Evolutionary conservation across 2,113 vertebrate genomes (phyloP).

Genomic region (Microcebus tavaratra): DNA sequence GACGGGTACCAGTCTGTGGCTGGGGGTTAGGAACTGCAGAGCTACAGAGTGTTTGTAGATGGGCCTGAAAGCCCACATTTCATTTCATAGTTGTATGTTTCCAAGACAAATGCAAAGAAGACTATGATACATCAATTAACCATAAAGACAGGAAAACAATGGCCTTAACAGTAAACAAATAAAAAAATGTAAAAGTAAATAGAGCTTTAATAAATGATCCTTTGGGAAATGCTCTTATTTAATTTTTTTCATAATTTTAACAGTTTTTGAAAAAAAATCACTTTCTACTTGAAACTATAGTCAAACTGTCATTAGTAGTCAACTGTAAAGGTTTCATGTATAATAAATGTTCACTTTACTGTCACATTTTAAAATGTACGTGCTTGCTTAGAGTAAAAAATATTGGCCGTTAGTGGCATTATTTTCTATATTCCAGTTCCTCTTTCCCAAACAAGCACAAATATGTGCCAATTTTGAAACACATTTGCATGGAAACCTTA

Average conservation of each 20-base stretch:
- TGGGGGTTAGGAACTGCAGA: neutral
- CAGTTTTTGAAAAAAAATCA: constrained; percentile 21
- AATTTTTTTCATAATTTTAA: constrained; percentile 36
- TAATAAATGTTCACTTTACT: constrained; percentile 17
- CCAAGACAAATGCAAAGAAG: neutral
- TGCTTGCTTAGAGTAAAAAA: constrained; percentile 10
- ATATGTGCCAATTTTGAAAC: neutral
- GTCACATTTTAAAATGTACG: constrained; percentile 32
- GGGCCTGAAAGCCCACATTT: neutral
- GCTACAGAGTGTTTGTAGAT: neutral
- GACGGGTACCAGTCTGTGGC: too few relatives aligned
- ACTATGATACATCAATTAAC: neutral
- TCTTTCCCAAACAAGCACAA: constrained; percentile 39
- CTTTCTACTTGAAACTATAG: neutral
- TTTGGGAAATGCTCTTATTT: neutral
- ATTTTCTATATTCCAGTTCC: constrained; percentile 14
- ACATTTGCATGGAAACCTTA: constrained; percentile 47
- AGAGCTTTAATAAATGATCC: constrained; percentile 32
- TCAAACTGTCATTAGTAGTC: neutral
- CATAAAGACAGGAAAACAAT: neutral
- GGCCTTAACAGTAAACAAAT: neutral
- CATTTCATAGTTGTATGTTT: neutral
- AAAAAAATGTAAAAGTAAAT: neutral
- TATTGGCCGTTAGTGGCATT: constrained; percentile 27
- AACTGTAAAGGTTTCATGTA: neutral